Evolutionary conservation across 1,140 invertebrate species (phyloP).

Genomic region (Magallana gigas): DNA sequence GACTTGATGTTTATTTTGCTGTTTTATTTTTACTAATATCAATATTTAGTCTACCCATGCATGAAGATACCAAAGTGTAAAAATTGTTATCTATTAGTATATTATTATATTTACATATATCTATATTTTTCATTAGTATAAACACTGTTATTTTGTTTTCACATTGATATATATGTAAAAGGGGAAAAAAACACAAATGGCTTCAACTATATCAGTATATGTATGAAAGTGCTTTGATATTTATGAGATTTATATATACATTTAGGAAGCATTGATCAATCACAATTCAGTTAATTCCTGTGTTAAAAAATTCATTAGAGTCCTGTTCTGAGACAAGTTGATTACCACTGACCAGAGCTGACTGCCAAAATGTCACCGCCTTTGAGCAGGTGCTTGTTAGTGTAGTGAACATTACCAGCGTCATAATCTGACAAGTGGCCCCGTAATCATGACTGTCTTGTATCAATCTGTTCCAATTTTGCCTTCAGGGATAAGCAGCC

Average conservation of each 20-base stretch:
- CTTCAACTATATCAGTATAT: background rate
- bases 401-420: background rate
- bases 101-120: background rate
- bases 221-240: too few relatives aligned
- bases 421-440: conserved; percentile 13
- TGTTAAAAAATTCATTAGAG: background rate
- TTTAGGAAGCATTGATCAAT: too few relatives aligned
- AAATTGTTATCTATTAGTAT: background rate
- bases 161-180: too few relatives aligned
- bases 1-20: conserved; percentile 7
- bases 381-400: background rate
- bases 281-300: background rate
- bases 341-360: background rate
- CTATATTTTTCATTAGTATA: background rate
- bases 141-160: background rate
- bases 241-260: too few relatives aligned
- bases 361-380: background rate
- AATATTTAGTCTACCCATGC: background rate
- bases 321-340: background rate
- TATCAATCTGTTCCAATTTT: conserved; percentile 17
- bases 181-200: background rate
- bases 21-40: background rate
- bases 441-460: conserved; percentile 7
- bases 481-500: conserved; percentile 10
- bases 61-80: conserved; percentile 31